Evolutionary conservation across 1,140 invertebrate genomes (phyloP).

Genomic region (Chlorops oryzae): DNA sequence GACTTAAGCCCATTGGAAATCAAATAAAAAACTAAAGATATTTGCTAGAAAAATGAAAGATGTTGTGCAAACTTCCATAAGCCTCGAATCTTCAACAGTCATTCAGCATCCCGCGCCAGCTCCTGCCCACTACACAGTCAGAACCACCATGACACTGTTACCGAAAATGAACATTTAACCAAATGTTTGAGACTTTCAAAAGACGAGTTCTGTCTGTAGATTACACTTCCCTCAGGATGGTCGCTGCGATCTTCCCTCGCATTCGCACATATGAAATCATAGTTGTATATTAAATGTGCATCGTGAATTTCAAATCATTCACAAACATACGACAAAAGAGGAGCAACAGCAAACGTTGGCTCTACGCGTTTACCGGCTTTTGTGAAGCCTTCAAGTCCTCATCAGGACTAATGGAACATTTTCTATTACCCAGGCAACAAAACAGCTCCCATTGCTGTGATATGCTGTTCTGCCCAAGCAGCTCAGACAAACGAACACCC

Average conservation of each 20-base stretch:
- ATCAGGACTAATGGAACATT: conserved; percentile 46
- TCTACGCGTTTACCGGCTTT: neutral
- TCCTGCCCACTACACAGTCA: neutral
- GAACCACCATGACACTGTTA: neutral
- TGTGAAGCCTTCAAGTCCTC: conserved; percentile 10
- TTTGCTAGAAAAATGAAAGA: neutral
- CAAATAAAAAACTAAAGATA: neutral
- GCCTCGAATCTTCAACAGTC: neutral
- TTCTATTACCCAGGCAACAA: conserved; percentile 28
- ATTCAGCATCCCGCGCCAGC: neutral
- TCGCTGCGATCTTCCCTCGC: too few relatives aligned
- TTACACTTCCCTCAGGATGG: too few relatives aligned
- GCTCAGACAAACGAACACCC: neutral
- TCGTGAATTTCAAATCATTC: too few relatives aligned
- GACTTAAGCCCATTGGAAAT: too few relatives aligned
- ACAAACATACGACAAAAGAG: too few relatives aligned
- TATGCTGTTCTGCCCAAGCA: too few relatives aligned
- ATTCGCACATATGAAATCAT: too few relatives aligned
- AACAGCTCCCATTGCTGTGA: too few relatives aligned
- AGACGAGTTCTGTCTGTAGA: too few relatives aligned
- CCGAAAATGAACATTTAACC: neutral
- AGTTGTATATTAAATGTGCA: too few relatives aligned
- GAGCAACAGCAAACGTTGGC: neutral
- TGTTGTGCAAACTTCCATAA: neutral
- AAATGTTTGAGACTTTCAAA: too few relatives aligned